These are phyloP conservation scores for Drosophila auraria DNA, from an alignment of 1,140 invertebrate genomes.

Conservation along the genomic window DNA sequence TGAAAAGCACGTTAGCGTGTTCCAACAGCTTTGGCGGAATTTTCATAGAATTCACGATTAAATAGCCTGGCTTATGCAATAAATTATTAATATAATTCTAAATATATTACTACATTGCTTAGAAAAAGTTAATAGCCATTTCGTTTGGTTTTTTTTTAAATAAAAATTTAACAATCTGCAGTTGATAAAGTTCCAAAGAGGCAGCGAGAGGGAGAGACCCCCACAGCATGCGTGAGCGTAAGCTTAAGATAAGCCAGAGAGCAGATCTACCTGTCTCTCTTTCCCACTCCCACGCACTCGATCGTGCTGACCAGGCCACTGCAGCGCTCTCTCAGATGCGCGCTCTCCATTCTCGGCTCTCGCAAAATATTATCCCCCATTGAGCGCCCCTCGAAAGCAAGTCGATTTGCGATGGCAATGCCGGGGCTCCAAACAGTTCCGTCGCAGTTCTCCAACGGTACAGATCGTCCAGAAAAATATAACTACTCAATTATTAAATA, in stretches of 20 bases:
- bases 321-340: conserved; percentile 27
- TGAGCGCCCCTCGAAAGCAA: conserved; percentile 24
- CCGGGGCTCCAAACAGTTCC: conserved; percentile 57
- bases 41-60: conserved; percentile 10
- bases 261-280: neutral
- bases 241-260: conserved; percentile 14
- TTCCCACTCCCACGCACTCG: conserved; percentile 15
- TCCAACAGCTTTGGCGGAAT: neutral
- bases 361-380: conserved; percentile 3
- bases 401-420: conserved; percentile 58
- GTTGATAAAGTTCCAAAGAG: conserved; percentile 1
- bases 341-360: conserved; percentile 25
- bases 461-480: conserved; percentile 38
- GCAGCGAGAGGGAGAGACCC: neutral
- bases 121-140: neutral
- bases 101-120: neutral
- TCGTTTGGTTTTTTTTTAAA: too few species aligned
- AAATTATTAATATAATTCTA: neutral
- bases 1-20: conserved; percentile 67
- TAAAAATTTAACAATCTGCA: neutral
- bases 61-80: neutral
- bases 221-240: conserved; percentile 4
- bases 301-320: conserved; percentile 32
- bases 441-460: conserved; percentile 63
- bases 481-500: conserved; percentile 48